Conservation (phyloP, 2,888 invertebrate species). For the Epistrophella euchroma region DNA sequence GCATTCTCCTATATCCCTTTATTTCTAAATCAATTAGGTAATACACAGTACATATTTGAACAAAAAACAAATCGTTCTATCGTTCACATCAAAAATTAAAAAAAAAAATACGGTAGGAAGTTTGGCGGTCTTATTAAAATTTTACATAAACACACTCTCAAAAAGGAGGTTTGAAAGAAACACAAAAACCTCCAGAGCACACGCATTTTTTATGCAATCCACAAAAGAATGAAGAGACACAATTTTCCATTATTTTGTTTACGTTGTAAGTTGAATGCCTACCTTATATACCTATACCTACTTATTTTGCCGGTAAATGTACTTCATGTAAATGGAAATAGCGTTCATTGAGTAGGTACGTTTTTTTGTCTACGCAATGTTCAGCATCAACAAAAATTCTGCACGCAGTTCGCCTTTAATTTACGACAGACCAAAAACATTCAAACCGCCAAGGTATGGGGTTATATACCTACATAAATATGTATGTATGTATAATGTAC, state of each 20-base stretch:
- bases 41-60: slow-evolving; percentile 7
- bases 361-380: neutral
- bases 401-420: neutral
- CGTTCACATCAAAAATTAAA: neutral
- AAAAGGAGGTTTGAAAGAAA: slow-evolving; percentile 44
- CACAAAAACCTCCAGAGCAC: slow-evolving; percentile 19
- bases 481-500: too few species aligned
- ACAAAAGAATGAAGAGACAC: slow-evolving; percentile 38
- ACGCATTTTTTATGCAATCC: slow-evolving; percentile 52
- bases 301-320: slow-evolving; percentile 59
- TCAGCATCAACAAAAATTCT: neutral
- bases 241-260: slow-evolving; percentile 32
- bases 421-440: neutral
- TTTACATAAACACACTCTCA: slow-evolving; percentile 51
- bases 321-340: slow-evolving; percentile 48
- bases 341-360: slow-evolving; percentile 3
- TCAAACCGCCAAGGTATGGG: neutral
- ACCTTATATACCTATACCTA: slow-evolving; percentile 64
- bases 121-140: slow-evolving; percentile 64
- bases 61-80: slow-evolving; percentile 14
- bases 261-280: neutral
- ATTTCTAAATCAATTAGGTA: slow-evolving; percentile 1
- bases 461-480: too few species aligned
- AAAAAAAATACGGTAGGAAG: slow-evolving; percentile 47
- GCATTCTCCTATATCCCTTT: slow-evolving; percentile 10